Base-by-base conservation (phyloP, 2,888 invertebrate species). In the Rhabditoides inermis region DNA sequence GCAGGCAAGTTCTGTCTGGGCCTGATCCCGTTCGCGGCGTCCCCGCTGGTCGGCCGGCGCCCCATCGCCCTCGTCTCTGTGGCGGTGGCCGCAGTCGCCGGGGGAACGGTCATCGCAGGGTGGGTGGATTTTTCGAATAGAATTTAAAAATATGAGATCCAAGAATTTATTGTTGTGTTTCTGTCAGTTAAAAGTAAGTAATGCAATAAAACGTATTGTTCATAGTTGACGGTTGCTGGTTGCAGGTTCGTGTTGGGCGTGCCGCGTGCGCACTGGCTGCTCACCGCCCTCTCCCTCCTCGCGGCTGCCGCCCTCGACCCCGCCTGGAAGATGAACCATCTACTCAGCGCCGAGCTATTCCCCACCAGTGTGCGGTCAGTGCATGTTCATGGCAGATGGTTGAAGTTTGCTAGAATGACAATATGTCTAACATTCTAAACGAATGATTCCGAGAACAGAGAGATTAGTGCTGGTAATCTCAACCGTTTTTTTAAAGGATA, bases 261-360 rank as follows among this genome's bases (percentile, higher is more conserved):
- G 7, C n/a, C 27, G 1, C 3, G 18, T 0, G 40, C 44, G 27
- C 55, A 53, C 22, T 55, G 50, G 49, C 23, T 55, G 3, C 35
- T 58, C 1, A 55, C 58, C 1, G 48, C 57, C 7, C 48, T 72
- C 6, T 63, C 66, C 2, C 49, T 74, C 10, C 26, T 61, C 6
- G 55, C 69, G 15, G 57, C 63, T 0, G 63, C 62, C n/a, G 53
- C 60, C 12, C 57, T 67, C 6, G 73, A 73, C 45, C 73, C 73
- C 2, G 65, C 65, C 2, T 73, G 73, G 73, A 74, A 74, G 52
- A 68, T 74, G 27, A 66, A 58, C 39, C 73, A 73, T 53, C 60
- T 73, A 70, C 45, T 68, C 71, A 32, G 65, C 68, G 4, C 55
- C 58, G 49, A 54, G 23, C 45, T 54, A 12, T 54, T 53, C 44